Base-by-base conservation (phyloP, 2,113 vertebrate genomes). In the Felis chaus region DNA sequence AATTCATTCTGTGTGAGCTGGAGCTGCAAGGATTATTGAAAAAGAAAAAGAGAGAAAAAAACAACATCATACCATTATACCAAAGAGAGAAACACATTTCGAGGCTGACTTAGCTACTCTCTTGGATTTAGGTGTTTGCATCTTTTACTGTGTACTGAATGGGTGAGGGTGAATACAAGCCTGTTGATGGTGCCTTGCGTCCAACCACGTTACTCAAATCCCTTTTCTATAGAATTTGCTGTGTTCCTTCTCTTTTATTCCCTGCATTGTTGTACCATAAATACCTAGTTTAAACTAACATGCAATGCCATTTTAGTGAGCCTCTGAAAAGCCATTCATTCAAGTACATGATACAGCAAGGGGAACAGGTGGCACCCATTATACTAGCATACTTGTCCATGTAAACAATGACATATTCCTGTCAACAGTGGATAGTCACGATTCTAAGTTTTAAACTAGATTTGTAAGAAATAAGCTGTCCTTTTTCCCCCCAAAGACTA, bases 1-100 rank as follows among this genome's bases (percentile, higher is more conserved):
- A 95, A 87, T 98, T 97, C 92, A 89, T 97, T 94, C 94, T 97
- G 25, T 87, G n/a, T 96, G 76, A 96, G 39, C 74, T 71, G 29
- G 73, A 89, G 81, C 81, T 97, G 45, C 71, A 94, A 98, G 41
- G 85, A 95, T 97, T 95, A 98, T 63, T 97, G 97, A 97, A 95
- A 97, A 95, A 85, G 53, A 91, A 88, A n/a, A 93, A 2, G 36
- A 88, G 45, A 88, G 19, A 50, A 85, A 50, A 50, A 63, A 88
- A 69, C 69, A 16, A 14, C 73, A 76, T 76, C 48, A 31, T 48
- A 78, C 27, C 61, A 79, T 92, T 95, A 63, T 73, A 89, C 19
- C 41, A 73, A 86, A 82, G 69, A 95, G 19, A 95, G 73, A 74
- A 96, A 96, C 68, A 92, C 69, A 94, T 97, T 96, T 97, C 63